Conservation (phyloP, 2,797 vertebrate genomes). For the Serranus cabrilla region DNA sequence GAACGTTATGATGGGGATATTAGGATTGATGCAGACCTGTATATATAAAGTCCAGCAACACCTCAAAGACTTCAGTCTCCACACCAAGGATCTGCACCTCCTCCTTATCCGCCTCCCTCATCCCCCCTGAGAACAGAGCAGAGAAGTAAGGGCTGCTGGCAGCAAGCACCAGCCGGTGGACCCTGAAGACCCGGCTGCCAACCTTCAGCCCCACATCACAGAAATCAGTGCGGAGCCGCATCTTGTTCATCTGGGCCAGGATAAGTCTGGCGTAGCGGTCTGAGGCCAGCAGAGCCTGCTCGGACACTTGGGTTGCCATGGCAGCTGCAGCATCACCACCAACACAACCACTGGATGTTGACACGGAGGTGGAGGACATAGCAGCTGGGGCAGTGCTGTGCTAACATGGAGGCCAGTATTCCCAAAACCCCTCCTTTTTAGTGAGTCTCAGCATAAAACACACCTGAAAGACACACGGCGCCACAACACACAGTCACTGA, state of each 20-base stretch:
- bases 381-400: slow-evolving; percentile 36
- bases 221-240: slow-evolving; percentile 91
- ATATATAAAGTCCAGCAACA: slow-evolving; percentile 96
- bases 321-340: slow-evolving; percentile 51
- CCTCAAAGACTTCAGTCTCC: slow-evolving; percentile 90
- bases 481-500: slow-evolving; percentile 7
- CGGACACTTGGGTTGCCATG: slow-evolving; percentile 63
- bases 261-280: slow-evolving; percentile 92
- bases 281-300: slow-evolving; percentile 83
- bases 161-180: slow-evolving; percentile 94
- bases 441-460: slow-evolving; percentile 22
- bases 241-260: slow-evolving; percentile 94
- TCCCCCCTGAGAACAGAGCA: slow-evolving; percentile 92
- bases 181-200: slow-evolving; percentile 88
- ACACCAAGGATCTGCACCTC: slow-evolving; percentile 93
- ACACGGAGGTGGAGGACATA: slow-evolving; percentile 72
- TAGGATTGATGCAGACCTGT: slow-evolving; percentile 76
- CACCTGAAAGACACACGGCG: slow-evolving; percentile 46
- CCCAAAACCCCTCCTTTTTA: slow-evolving; percentile 34
- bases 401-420: slow-evolving; percentile 60
- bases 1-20: background rate
- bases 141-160: slow-evolving; percentile 97
- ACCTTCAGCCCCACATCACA: slow-evolving; percentile 94
- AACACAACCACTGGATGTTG: slow-evolving; percentile 46
- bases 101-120: slow-evolving; percentile 93